These are phyloP conservation scores for Drosophila aff. DNA, from an alignment of 1,140 invertebrate species.

Conservation along the genomic window DNA sequence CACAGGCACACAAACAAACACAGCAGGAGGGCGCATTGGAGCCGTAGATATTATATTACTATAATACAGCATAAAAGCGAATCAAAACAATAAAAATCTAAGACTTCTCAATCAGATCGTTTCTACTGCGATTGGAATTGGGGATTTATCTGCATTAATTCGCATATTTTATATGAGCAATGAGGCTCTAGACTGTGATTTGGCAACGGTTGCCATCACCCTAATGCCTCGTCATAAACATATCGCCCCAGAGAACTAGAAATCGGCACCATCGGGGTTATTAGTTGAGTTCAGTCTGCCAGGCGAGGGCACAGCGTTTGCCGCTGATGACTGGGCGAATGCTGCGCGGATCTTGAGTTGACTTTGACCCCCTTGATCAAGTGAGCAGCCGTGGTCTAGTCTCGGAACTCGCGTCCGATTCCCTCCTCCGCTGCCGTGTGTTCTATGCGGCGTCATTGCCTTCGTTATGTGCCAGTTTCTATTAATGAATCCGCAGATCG, in stretches of 20 bases:
- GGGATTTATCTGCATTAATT: conserved; percentile 14
- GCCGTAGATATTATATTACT: conserved; percentile 40
- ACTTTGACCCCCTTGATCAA: conserved; percentile 73
- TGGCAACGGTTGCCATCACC: conserved; percentile 43
- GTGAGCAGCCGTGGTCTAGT: conserved; percentile 62
- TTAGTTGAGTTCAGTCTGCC: conserved; percentile 52
- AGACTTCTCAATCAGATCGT: conserved; percentile 38
- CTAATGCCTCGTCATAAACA: conserved; percentile 35
- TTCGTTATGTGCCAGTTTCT: conserved; percentile 43
- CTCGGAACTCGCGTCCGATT: conserved; percentile 28
- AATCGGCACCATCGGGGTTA: conserved; percentile 38
- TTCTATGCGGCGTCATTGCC: conserved; percentile 45
- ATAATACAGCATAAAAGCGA: conserved; percentile 40
- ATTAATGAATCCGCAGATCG: conserved; percentile 23
- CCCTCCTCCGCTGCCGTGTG: conserved; percentile 39
- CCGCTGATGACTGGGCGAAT: conserved; percentile 73
- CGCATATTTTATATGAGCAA: conserved; percentile 8
- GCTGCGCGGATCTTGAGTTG: conserved; percentile 62
- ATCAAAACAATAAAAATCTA: conserved; percentile 57
- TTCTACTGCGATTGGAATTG: conserved; percentile 6
- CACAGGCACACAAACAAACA: conserved; percentile 3
- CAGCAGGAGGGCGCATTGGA: conserved; percentile 11
- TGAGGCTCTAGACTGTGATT: conserved; percentile 9
- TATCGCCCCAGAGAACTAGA: conserved; percentile 44
- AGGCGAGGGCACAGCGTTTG: conserved; percentile 50